Evolutionary conservation across 2,113 vertebrate genomes (phyloP).

Genomic region (Dipodomys ordii): DNA sequence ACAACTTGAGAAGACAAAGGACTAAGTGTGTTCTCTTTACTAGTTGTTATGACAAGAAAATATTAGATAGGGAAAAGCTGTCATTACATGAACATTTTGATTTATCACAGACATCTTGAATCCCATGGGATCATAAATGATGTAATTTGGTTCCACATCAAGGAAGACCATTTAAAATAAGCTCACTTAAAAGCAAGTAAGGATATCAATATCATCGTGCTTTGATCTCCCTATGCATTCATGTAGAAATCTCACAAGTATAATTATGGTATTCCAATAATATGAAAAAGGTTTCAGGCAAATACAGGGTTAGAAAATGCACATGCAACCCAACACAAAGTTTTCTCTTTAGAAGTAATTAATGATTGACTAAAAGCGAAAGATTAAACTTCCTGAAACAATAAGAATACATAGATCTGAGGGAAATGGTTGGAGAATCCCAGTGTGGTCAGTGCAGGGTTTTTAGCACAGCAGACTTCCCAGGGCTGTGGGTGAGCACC

Average conservation of each 20-base stretch:
- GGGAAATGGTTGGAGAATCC: constrained; percentile 16
- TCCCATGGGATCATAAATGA: neutral
- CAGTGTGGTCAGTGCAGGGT: neutral
- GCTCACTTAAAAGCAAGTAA: constrained; percentile 14
- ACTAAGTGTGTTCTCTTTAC: neutral
- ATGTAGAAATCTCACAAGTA: neutral
- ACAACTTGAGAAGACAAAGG: constrained; percentile 36
- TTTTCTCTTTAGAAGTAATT: constrained; percentile 10
- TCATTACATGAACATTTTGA: neutral
- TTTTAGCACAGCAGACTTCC: neutral
- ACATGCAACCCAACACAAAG: constrained; percentile 18
- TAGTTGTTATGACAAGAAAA: constrained; percentile 16
- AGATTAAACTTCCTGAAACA: neutral
- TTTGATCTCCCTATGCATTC: neutral
- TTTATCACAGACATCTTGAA: constrained; percentile 1
- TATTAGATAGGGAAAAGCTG: constrained; percentile 4
- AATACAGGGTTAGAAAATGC: constrained; percentile 1
- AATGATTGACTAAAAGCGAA: neutral
- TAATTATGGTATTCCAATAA: neutral
- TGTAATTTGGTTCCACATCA: neutral
- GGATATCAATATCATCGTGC: neutral
- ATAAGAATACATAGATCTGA: neutral
- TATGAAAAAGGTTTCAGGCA: constrained; percentile 6
- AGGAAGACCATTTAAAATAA: constrained; percentile 11
- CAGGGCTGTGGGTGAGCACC: neutral